Base-by-base conservation (phyloP, 2,113 vertebrate species). In the Empidonax traillii region DNA sequence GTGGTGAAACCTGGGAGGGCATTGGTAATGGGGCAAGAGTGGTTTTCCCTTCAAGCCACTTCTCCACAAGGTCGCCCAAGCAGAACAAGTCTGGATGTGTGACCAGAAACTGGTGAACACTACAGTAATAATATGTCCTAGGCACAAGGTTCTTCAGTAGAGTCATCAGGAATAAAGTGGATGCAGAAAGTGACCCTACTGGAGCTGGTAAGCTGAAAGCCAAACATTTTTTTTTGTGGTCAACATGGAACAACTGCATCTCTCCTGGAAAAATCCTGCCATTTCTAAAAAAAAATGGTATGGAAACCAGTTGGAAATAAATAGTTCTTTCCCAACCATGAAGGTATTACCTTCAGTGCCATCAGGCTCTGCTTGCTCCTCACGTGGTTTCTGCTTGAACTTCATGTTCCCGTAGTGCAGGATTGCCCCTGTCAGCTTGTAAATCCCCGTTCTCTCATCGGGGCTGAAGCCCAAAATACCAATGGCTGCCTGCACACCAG, bases 361-460 rank as follows among this genome's bases (percentile, higher is more conserved):
- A 3, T 98, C 98, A 0, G 98, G 98, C 74, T 98, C 98, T 3
- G 98, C 98, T 86, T 98, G 98, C 75, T 98, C 98, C 61, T 98
- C 98, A 4, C 96, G 76, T 71, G 97, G 97, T 59, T 96, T 98
- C 95, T 98, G 98, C 85, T 98, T 98, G 96, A 98, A 98, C 71
- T 98, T 98, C 98, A 98, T 97, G 85, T 97, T 98, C 24, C 98
- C 97, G 0, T 97, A 97, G 63, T 98, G 98, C 97, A 98, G 93
- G 62, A 98, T 97, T 0, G 98, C 97, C 0, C 98, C 98, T 0
- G 93, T 97, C 63, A 98, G 65, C 59, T 98, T 98, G 85, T 98
- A 98, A 69, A 98, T 98, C 14, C 98, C 96, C 39, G 89, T 96
- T 97, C 33, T 95, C 88, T 98, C 98, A 6, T 98, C 97, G 0